Conservation (phyloP, 2,888 invertebrate genomes). For the Eueremaeus valkanovi region DNA sequence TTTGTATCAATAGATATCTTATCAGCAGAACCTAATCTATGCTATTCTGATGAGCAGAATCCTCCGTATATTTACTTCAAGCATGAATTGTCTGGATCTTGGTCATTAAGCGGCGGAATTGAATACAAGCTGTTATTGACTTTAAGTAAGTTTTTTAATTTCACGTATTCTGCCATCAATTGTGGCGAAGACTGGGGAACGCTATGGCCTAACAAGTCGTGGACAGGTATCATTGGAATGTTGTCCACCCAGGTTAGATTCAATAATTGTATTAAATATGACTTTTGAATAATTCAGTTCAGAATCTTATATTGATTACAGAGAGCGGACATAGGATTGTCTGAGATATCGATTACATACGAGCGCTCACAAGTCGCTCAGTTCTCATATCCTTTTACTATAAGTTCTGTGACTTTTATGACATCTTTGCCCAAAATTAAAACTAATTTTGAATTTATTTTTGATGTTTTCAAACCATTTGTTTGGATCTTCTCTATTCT, state of each 20-base stretch:
- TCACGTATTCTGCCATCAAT: background rate
- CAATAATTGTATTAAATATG: background rate
- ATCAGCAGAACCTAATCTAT: too few relatives aligned
- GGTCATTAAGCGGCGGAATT: background rate
- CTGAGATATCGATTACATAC: background rate
- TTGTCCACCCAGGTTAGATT: background rate
- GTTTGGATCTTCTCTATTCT: background rate
- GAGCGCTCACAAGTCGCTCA: background rate
- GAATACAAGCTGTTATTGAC: background rate
- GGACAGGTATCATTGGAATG: conserved; percentile 15
- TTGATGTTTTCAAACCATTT: background rate
- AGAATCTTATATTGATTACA: background rate
- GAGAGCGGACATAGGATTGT: conserved; percentile 14
- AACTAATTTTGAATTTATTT: background rate
- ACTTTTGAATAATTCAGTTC: background rate
- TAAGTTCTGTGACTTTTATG: background rate
- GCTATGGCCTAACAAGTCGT: background rate
- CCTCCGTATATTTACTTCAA: background rate
- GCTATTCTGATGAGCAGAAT: conserved; percentile 1
- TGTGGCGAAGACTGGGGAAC: conserved; percentile 1
- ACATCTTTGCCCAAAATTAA: background rate
- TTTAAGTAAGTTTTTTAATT: conserved; percentile 3
- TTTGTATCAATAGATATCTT: too few relatives aligned
- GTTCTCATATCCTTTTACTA: background rate
- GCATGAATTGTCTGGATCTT: background rate